Evolutionary conservation across 2,888 invertebrate genomes (phyloP).

Genomic region (Callyntrura sp.): DNA sequence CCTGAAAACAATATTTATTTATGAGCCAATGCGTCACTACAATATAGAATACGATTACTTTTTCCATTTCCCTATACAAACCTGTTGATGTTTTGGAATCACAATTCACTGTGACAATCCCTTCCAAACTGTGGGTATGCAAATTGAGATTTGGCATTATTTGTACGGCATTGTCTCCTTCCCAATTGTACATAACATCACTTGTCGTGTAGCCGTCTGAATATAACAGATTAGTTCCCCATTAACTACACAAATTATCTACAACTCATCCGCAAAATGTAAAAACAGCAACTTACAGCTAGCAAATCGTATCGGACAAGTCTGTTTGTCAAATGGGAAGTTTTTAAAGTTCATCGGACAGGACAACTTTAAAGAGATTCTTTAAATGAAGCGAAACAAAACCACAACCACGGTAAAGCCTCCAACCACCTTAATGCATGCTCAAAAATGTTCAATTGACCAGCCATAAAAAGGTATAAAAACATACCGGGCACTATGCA

Average conservation of each 20-base stretch:
- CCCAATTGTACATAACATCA: slow-evolving; percentile 85
- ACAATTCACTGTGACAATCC: slow-evolving; percentile 85
- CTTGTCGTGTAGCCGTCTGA: slow-evolving; percentile 86
- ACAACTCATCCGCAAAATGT: background rate
- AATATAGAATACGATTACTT: too few species aligned
- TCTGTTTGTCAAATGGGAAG: slow-evolving; percentile 86
- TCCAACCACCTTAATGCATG: too few species aligned
- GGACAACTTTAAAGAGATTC: slow-evolving; percentile 85
- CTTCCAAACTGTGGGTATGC: slow-evolving; percentile 85
- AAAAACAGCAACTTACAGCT: slow-evolving; percentile 85
- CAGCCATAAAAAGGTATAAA: background rate
- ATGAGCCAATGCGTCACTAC: too few species aligned
- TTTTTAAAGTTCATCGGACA: slow-evolving; percentile 86
- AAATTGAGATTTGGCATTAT: slow-evolving; percentile 84
- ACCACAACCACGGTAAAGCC: too few species aligned
- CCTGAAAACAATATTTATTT: slow-evolving; percentile 76
- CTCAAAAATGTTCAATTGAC: background rate
- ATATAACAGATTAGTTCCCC: background rate
- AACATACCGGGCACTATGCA: slow-evolving; percentile 78
- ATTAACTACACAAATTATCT: too few species aligned
- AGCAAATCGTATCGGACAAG: slow-evolving; percentile 85
- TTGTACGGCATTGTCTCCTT: slow-evolving; percentile 85
- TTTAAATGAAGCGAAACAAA: too few species aligned
- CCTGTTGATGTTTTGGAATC: slow-evolving; percentile 85
- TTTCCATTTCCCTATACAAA: too few species aligned